Conservation (phyloP, 2,888 invertebrate species). For the Acleris emargana region DNA sequence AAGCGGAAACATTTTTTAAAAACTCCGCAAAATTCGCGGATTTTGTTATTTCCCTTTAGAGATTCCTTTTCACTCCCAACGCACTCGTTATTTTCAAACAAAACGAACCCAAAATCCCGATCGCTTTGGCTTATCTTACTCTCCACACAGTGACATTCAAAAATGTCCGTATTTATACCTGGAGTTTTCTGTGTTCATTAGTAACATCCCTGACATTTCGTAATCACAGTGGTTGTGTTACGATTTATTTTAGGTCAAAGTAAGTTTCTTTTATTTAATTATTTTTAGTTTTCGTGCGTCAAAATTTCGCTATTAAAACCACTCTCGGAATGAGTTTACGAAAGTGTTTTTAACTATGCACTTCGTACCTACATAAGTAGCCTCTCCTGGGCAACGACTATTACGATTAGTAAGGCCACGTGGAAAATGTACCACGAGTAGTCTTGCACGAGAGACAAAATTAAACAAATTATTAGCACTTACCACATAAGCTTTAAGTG, state of each 20-base stretch:
- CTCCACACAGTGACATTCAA: background rate
- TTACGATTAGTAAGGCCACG: constrained; percentile 27
- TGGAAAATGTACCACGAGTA: constrained; percentile 8
- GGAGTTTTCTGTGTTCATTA: background rate
- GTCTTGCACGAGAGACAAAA: constrained; percentile 6
- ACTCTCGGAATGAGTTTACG: too few relatives aligned
- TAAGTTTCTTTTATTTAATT: too few relatives aligned
- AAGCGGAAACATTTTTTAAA: constrained; percentile 14
- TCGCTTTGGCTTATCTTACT: background rate
- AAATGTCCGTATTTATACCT: too few relatives aligned
- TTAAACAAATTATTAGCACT: constrained; percentile 2
- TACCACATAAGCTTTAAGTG: constrained; percentile 2
- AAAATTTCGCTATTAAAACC: too few relatives aligned
- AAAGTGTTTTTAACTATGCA: too few relatives aligned
- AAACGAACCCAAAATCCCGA: background rate
- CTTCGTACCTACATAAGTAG: background rate
- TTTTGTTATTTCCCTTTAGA: constrained; percentile 10
- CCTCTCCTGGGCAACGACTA: constrained; percentile 1
- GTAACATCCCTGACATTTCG: background rate
- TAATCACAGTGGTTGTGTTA: background rate
- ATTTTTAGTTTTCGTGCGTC: too few relatives aligned
- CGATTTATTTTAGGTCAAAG: background rate
- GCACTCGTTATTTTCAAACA: constrained; percentile 13
- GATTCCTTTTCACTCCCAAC: background rate
- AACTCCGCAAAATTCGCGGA: constrained; percentile 3